Conservation (phyloP, 2,113 vertebrate species). For the Maccullochella peelii region DNA sequence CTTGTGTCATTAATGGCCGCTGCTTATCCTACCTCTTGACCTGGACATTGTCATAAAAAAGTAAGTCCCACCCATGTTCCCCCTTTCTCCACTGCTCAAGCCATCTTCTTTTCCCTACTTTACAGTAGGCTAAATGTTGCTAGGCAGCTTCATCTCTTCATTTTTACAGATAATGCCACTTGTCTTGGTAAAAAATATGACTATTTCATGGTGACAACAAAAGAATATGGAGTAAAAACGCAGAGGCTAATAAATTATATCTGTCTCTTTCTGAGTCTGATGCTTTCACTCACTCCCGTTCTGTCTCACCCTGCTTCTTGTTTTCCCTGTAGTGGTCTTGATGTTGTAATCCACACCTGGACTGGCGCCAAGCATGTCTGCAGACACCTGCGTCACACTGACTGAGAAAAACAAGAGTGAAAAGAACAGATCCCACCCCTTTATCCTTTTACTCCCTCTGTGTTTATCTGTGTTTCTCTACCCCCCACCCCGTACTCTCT, state of each 20-base stretch:
- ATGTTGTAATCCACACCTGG: constrained; percentile 74
- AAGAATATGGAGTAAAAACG: background rate
- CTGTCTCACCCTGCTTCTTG: constrained; percentile 31
- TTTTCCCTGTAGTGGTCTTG: constrained; percentile 56
- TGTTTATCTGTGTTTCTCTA: constrained; percentile 38
- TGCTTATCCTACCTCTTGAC: constrained; percentile 72
- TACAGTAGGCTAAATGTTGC: background rate
- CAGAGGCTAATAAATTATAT: background rate
- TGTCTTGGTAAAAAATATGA: background rate
- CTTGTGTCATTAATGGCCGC: constrained; percentile 65
- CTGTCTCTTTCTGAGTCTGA: constrained; percentile 7
- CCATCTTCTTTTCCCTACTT: background rate
- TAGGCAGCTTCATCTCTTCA: background rate
- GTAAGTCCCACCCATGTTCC: background rate
- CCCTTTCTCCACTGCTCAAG: background rate
- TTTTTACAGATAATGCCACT: background rate
- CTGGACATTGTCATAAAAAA: constrained; percentile 57
- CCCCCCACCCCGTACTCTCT: constrained; percentile 15
- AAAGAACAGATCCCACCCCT: constrained; percentile 56
- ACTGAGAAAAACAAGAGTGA: constrained; percentile 71
- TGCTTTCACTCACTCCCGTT: background rate
- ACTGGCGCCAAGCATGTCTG: constrained; percentile 62
- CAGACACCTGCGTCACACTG: constrained; percentile 70
- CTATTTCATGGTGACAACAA: background rate
- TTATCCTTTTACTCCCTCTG: constrained; percentile 1